Evolutionary conservation across 2,113 vertebrate species (phyloP).

Genomic region (Grammomys surdaster): DNA sequence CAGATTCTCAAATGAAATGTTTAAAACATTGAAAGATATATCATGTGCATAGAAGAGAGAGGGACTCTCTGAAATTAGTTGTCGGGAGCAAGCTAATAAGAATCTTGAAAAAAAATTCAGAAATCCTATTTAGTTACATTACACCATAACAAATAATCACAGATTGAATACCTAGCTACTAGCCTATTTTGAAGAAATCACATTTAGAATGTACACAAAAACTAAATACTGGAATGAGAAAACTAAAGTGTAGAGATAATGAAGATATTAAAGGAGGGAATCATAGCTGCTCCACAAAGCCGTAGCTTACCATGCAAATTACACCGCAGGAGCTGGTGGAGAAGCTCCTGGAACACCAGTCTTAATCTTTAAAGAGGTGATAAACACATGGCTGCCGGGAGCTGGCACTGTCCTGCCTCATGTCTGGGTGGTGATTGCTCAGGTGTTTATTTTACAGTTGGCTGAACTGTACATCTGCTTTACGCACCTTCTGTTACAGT

Average conservation of each 20-base stretch:
- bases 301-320: background rate
- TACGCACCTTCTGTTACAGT: background rate
- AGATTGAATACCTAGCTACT: background rate
- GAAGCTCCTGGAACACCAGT: background rate
- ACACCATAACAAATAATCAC: background rate
- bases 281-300: background rate
- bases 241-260: background rate
- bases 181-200: background rate
- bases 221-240: background rate
- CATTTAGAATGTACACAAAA: constrained; percentile 31
- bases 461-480: background rate
- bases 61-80: constrained; percentile 15
- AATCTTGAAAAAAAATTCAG: background rate
- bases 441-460: background rate
- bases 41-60: background rate
- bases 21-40: background rate
- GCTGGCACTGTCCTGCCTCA: background rate
- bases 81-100: background rate
- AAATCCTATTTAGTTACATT: background rate
- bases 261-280: background rate
- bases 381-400: background rate
- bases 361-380: background rate
- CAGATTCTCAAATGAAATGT: constrained; percentile 11
- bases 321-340: background rate
- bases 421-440: background rate